Conservation (phyloP, 2,113 vertebrate genomes). For the Perca flavescens region DNA sequence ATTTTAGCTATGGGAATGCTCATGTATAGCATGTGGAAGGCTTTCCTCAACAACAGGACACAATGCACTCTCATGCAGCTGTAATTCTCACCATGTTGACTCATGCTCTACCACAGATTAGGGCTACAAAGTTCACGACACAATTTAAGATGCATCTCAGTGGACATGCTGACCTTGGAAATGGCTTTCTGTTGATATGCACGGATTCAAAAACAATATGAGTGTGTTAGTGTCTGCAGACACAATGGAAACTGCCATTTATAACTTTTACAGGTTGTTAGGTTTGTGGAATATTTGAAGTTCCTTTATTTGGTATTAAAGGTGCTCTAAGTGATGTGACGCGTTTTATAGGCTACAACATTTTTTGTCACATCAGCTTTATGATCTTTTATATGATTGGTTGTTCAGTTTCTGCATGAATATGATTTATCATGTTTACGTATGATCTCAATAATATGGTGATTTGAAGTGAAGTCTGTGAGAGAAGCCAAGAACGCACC, state of each 20-base stretch:
- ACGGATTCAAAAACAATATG: background rate
- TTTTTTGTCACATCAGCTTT: background rate
- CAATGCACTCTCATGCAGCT: background rate
- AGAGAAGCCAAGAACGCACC: constrained; percentile 50
- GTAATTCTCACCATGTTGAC: constrained; percentile 2
- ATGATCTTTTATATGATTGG: background rate
- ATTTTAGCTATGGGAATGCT: background rate
- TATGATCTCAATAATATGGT: no score
- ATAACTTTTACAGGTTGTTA: background rate
- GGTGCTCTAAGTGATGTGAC: no score
- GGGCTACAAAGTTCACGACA: background rate
- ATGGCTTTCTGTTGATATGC: background rate
- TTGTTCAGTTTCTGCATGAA: background rate
- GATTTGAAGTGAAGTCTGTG: background rate
- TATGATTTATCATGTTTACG: no score
- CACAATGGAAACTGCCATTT: background rate
- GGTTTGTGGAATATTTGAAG: background rate
- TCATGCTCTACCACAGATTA: background rate
- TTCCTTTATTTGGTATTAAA: background rate
- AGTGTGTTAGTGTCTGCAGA: background rate
- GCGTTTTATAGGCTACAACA: no score
- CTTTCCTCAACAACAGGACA: background rate
- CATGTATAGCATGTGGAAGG: no score
- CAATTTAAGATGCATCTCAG: background rate
- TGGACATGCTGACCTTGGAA: constrained; percentile 6